phyloP scores from a whole-genome alignment of 2,888 invertebrate species.

The Pyrocoelia pectoralis region DNA sequence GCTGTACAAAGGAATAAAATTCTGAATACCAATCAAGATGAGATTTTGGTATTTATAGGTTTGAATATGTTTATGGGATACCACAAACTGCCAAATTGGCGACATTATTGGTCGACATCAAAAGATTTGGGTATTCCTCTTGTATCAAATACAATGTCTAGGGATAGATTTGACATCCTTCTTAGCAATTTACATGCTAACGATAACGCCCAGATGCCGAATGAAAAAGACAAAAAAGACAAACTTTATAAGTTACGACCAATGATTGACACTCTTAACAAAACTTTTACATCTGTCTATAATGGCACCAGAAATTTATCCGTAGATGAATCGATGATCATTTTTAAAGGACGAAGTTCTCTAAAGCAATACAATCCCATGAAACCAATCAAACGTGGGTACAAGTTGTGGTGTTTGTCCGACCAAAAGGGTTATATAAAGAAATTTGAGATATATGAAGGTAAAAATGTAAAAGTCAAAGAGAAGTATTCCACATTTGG shows the following conservation, averaged over 20 bases:
- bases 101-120: slow-evolving; percentile 7
- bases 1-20: slow-evolving; percentile 7
- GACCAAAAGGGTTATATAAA: not conserved
- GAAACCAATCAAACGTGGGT: not conserved
- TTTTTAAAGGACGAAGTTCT: not conserved
- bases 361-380: slow-evolving; percentile 6
- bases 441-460: not conserved
- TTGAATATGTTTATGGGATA: slow-evolving; percentile 23
- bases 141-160: not conserved
- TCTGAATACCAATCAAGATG: not conserved
- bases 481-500: not conserved
- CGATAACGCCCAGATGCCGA: no score
- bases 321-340: not conserved
- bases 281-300: not conserved
- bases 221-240: not conserved
- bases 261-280: not conserved
- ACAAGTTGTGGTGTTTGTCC: not conserved
- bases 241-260: not conserved
- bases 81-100: slow-evolving; percentile 13
- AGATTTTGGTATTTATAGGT: slow-evolving; percentile 4
- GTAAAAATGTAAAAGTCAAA: not conserved
- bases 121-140: slow-evolving; percentile 2
- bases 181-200: not conserved
- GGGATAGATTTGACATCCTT: slow-evolving; percentile 12
- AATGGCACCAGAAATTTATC: not conserved